phyloP scores from a whole-genome alignment of 2,888 invertebrate species.

The Mythimna albipuncta region DNA sequence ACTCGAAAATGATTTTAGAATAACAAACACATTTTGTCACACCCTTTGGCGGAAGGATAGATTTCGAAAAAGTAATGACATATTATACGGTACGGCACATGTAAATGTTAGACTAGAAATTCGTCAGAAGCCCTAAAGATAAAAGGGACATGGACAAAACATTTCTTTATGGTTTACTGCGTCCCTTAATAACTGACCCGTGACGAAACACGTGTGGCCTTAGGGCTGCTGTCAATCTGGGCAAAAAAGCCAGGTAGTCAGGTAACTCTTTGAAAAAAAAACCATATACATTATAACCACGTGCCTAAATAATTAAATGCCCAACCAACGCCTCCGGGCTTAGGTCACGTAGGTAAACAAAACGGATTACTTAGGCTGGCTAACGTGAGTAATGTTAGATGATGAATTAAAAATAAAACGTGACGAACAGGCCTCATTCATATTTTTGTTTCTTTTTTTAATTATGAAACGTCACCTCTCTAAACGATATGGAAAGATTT shows the following conservation, averaged over 20 bases:
- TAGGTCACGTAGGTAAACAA: conserved; percentile 21
- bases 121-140: not conserved
- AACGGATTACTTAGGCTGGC: conserved; percentile 5
- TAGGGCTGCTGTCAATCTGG: not conserved
- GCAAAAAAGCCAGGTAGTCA: not conserved
- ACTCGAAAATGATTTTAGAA: no score
- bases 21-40: no score
- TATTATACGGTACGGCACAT: no score
- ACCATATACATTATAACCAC: not conserved
- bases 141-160: not conserved
- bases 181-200: not conserved
- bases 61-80: no score
- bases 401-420: conserved; percentile 36
- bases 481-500: no score
- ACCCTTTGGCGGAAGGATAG: no score
- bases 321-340: not conserved
- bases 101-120: not conserved
- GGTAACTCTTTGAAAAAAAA: not conserved
- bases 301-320: conserved; percentile 11
- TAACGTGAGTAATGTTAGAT: not conserved
- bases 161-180: no score
- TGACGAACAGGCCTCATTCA: not conserved
- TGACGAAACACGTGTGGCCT: not conserved
- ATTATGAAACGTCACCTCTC: not conserved
- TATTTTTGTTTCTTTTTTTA: not conserved